Conservation (phyloP, 2,113 vertebrate genomes). For the Otolemur garnettii region DNA sequence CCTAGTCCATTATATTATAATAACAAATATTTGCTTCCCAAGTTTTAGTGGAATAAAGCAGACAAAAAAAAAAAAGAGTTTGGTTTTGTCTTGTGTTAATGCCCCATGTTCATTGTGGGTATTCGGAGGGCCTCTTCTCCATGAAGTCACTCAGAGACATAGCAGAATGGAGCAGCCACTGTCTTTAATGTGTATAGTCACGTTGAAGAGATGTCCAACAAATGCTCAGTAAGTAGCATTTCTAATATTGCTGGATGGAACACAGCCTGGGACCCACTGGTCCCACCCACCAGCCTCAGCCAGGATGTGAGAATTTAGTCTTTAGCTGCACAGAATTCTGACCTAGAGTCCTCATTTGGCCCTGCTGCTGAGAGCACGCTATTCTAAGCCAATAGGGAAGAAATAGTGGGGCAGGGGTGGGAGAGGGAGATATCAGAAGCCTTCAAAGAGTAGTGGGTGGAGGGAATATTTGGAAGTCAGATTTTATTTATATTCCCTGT, state of each 20-base stretch:
- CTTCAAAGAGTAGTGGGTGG: not conserved
- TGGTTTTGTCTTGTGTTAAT: not conserved
- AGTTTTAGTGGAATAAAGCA: not conserved
- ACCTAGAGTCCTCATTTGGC: not conserved
- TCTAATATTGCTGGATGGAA: not conserved
- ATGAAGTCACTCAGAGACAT: not conserved
- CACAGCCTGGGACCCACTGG: not conserved
- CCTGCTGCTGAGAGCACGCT: not conserved
- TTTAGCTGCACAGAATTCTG: not conserved
- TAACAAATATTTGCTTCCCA: not conserved
- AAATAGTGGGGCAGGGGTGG: not conserved
- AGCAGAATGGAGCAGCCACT: not conserved
- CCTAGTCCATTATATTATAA: not conserved
- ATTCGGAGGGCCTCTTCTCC: not conserved
- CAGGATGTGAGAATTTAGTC: not conserved
- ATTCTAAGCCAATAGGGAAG: not conserved
- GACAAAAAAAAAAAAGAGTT: not conserved
- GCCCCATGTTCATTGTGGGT: not conserved
- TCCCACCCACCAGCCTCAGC: not conserved
- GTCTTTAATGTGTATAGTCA: not conserved
- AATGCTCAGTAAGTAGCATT: not conserved
- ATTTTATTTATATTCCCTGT: not conserved
- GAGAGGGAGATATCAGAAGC: not conserved
- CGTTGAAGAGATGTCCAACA: not conserved
- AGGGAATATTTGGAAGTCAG: not conserved